Base-by-base conservation (phyloP, 2,888 invertebrate species). In the Drosophila quinaria region DNA sequence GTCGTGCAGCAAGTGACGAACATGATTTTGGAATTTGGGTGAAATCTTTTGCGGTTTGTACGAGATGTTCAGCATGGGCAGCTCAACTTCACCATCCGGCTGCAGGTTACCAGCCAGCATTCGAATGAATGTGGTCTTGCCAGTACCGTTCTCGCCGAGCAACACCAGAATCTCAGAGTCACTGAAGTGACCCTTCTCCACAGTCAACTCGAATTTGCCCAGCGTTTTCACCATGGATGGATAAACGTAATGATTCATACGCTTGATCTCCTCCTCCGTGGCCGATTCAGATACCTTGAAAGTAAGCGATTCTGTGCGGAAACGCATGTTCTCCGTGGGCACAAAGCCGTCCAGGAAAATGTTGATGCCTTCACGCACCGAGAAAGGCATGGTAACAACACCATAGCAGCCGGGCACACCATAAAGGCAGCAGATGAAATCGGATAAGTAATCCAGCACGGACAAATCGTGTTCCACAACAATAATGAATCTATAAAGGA, bases 1-100 rank as follows among this genome's bases (percentile, higher is more conserved):
- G 66, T 99, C 98, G 90, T 99, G 98, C 71, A 99, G 94, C 90
- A 99, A 94, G 90, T 97, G 96, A 50, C 98, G 95, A 4, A 99
- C 99, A 70, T 97, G 95, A 46, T 98, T 98, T 91, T 97, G 97
- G 63, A 97, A 97, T 93, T 98, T 99, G 4, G 99, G 99, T 80
- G 98, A 98, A 92, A 99, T 99, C 93, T 99, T 99, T 94, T 99
- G 99, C 47, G 99, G 99, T 93, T 99, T 99, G 94, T 99, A 99
- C 93, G 99, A 99, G 92, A 99, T 98, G 93, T 99, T 97, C 78
- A 99, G 93, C 87, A 97, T 96, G 0, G 99, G 99, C 19, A 93
- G 77, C 9, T 93, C 93, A 92, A 94, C 95, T 29, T 91, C 91
- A 81, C 94, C 96, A 94, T 99, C 99, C 1, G 99, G 97, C 82